Evolutionary conservation across 1,140 invertebrate genomes (phyloP).

Genomic region (Drosophila azteca): DNA sequence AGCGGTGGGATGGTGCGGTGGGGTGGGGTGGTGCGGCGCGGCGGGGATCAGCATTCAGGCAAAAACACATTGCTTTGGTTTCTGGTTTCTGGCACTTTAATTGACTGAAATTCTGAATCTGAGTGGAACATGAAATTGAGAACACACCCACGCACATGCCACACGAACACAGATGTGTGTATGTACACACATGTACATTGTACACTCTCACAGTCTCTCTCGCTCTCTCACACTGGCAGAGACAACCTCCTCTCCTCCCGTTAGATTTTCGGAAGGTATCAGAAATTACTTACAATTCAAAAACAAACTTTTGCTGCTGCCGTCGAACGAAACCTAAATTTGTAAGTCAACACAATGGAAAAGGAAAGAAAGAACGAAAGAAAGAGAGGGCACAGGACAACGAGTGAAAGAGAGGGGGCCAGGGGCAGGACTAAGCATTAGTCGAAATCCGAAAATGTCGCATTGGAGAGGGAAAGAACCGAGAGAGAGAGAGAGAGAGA

Average conservation of each 20-base stretch:
- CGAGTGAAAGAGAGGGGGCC: neutral
- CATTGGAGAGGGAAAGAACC: slow-evolving; percentile 35
- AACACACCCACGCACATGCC: slow-evolving; percentile 11
- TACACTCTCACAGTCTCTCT: too few relatives aligned
- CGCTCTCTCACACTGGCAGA: slow-evolving; percentile 22
- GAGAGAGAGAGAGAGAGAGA: too few relatives aligned
- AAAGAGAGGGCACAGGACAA: too few relatives aligned
- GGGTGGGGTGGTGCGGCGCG: neutral
- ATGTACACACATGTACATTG: slow-evolving; percentile 1
- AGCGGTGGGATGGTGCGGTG: neutral
- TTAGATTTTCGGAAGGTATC: slow-evolving; percentile 69
- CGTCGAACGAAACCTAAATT: slow-evolving; percentile 72
- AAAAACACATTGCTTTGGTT: slow-evolving; percentile 35
- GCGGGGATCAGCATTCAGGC: neutral
- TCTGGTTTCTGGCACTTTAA: slow-evolving; percentile 59
- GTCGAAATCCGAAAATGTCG: slow-evolving; percentile 77
- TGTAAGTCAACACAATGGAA: slow-evolving; percentile 78
- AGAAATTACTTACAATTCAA: slow-evolving; percentile 82
- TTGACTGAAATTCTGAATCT: slow-evolving; percentile 62
- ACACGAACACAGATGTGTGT: slow-evolving; percentile 1
- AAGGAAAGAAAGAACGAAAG: slow-evolving; percentile 6
- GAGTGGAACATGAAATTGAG: too few relatives aligned
- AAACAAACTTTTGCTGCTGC: slow-evolving; percentile 65
- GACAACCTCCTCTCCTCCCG: neutral
- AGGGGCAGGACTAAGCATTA: slow-evolving; percentile 54